These are phyloP conservation scores for Hozukius guyotensis DNA, from an alignment of 2,797 vertebrate species.

Conservation along the genomic window DNA sequence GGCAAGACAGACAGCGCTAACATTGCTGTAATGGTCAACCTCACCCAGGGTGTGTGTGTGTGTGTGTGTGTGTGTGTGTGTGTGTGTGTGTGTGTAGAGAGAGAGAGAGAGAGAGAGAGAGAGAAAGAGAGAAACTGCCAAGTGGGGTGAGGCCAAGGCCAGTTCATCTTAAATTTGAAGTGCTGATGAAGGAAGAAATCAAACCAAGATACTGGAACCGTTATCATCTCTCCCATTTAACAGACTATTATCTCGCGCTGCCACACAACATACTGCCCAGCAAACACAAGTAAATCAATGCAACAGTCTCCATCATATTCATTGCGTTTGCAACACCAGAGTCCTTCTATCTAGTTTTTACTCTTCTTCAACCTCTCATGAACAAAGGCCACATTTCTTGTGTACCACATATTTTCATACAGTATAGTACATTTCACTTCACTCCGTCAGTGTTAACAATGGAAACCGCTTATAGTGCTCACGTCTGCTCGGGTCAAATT, in stretches of 20 bases:
- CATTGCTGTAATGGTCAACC: constrained; percentile 70
- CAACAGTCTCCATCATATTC: constrained; percentile 2
- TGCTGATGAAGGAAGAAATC: constrained; percentile 43
- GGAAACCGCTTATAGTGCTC: too few species aligned
- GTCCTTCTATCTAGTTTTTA: neutral
- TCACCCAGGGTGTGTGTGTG: neutral
- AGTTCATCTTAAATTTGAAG: constrained; percentile 39
- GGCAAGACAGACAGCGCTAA: constrained; percentile 66
- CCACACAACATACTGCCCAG: constrained; percentile 24
- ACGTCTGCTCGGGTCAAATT: too few species aligned
- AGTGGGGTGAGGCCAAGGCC: constrained; percentile 34
- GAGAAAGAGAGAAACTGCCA: constrained; percentile 4
- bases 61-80: neutral
- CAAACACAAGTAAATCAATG: constrained; percentile 25
- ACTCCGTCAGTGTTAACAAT: neutral
- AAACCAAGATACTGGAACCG: constrained; percentile 38
- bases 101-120: neutral
- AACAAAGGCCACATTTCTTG: neutral
- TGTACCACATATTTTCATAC: neutral
- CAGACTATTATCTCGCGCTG: constrained; percentile 29
- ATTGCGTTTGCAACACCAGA: neutral
- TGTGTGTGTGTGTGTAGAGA: too few species aligned
- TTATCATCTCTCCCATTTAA: constrained; percentile 43
- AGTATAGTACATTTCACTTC: too few species aligned
- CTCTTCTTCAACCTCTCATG: neutral